Evolutionary conservation across 2,113 vertebrate genomes (phyloP), one percentile per base, ranked within the genome.

Genomic region (Oncorhynchus nerka): DNA sequence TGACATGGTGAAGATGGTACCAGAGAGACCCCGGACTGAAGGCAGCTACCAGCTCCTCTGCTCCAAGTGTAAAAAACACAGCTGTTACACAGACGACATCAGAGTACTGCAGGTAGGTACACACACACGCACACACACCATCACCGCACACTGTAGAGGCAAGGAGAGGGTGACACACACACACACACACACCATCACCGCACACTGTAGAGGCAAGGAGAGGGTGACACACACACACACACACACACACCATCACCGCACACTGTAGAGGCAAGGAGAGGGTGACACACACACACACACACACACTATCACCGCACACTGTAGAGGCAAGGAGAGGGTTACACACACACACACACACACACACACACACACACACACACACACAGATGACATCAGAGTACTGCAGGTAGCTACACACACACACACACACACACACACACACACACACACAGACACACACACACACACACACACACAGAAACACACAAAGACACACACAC

Each of bases 11-110:
- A 76, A 48, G 3, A 39, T 13, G 34, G 51, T 15, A 16, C 65
- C 72, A 7, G 59, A 74, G 12, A 75, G 57, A 51, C 75, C 79
- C 30, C 73, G 11, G 45, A 67, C 59, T 5, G 59, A 61, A 55
- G 80, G 61, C 34, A 84, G 61, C 57, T 85, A 71, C 24, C 2
- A 72, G 26, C 79, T 89, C 4, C 70, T 85, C 59, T 89, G 88
- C 48, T 68, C 22, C 32, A 89, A 85, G 64, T 89, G 86, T 77
- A 87, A 84, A 64, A 61, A 1, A 7, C 82, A 79, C 65, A 76
- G 76, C 1, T 87, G 83, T 62, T 51, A 34, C 15, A 79, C 74
- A 15, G 69, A 83, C 15, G 66, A 79, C 68, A 66, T 89, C 24
- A 74, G 88, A 76, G 79, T 86, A 3, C 57, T 84, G 59, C 39